Base-by-base conservation (phyloP, 2,797 vertebrate genomes). In the Xenops minutus region DNA sequence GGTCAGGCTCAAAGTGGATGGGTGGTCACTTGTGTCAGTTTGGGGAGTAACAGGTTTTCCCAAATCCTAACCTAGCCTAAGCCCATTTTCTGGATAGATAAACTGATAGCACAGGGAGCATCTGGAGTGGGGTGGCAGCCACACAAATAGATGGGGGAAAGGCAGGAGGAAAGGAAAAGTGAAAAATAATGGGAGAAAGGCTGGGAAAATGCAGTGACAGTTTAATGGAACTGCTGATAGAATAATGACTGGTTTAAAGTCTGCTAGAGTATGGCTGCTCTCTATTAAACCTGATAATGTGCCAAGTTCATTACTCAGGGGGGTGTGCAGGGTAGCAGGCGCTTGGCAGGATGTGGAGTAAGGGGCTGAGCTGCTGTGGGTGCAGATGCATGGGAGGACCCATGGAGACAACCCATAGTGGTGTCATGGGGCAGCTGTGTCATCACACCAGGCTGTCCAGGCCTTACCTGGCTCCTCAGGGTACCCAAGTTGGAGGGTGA, bases 161-260 rank as follows among this genome's bases (percentile, higher is more conserved):
- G 48, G 32, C 36, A 9, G 22, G 69, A 83, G 69, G 69, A 43
- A 66, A 73, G 19, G 39, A 37, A 59, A 75, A 19, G 27, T 6
- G 6, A 11, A 13, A 55, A 37, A 54, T 43, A 30, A 62, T 23
- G 22, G 1, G 17, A 1, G 22, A 66, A 64, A 37, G 80, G 41
- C 37, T 77, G 69, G 34, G 24, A 89, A 75, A 71, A 84, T 77
- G 51, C 9, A 22, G 52, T 94, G 91, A 96, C 93, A 96, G 93
- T 71, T 94, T 94, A 92, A 96, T 93, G 74, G 85, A n/a, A 20
- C 78, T 6, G 74, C 77, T 96, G 93, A 93, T 89, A 82, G 51
- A 91, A 84, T 91, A 94, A 89, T 89, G 93, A 87, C 51, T 49
- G 52, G 63, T 93, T 92, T 80, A 27, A 64, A 76, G 81, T 64